A percentile compares a stretch with the other conserved stretches of the same genome.
Conservation (phyloP, 2,113 vertebrate genomes). For the Osmerus eperlanus region DNA sequence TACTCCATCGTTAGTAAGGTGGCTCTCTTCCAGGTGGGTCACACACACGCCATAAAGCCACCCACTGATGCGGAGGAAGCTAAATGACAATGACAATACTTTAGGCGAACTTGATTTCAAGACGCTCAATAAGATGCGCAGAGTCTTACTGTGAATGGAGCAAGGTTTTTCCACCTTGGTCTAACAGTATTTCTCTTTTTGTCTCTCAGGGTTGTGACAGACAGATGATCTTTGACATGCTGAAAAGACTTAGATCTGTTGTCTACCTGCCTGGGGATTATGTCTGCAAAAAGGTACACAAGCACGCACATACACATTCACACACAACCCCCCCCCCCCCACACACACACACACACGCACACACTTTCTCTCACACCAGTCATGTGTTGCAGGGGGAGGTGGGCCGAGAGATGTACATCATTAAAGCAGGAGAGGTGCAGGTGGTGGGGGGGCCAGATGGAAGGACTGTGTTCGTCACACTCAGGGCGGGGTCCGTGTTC, state of each 20-base stretch:
- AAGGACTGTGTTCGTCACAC: constrained; percentile 86
- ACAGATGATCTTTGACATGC: constrained; percentile 98
- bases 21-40: constrained; percentile 88
- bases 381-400: constrained; percentile 82
- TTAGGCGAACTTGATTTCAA: too few species aligned
- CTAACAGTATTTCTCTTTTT: not conserved
- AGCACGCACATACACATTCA: too few species aligned
- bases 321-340: not conserved
- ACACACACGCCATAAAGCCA: too few species aligned
- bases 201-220: constrained; percentile 87
- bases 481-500: constrained; percentile 91
- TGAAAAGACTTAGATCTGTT: constrained; percentile 88
- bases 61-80: too few species aligned
- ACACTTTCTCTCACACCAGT: too few species aligned
- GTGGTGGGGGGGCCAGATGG: constrained; percentile 91
- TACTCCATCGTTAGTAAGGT: constrained; percentile 95
- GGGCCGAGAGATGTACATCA: constrained; percentile 98
- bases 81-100: not conserved
- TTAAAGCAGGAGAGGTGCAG: constrained; percentile 93
- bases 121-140: not conserved
- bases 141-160: not conserved
- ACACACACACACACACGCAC: too few species aligned
- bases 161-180: not conserved
- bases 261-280: constrained; percentile 95
- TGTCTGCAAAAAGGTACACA: constrained; percentile 92